phyloP scores from a whole-genome alignment of 1,140 invertebrate species.

The Lepidostoma basale region DNA sequence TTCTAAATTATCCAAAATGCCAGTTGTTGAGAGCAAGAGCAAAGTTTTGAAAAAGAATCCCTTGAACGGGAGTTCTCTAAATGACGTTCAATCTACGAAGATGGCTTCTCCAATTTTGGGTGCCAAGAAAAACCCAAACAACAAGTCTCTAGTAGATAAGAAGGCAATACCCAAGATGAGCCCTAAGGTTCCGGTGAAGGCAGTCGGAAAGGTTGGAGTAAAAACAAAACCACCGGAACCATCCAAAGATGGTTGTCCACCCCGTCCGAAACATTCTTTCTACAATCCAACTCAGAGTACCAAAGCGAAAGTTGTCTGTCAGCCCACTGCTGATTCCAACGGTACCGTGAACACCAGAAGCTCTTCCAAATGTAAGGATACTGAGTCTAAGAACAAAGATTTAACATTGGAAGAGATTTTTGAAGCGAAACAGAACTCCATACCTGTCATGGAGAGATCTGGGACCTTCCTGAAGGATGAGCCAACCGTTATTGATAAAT shows the following conservation, averaged over 20 bases:
- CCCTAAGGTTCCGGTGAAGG: background rate
- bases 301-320: conserved; percentile 14
- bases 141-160: background rate
- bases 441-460: conserved; percentile 63
- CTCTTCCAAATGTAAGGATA: background rate
- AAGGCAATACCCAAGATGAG: background rate
- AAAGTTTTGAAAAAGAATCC: background rate
- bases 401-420: conserved; percentile 3
- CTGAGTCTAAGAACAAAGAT: background rate
- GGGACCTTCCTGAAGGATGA: conserved; percentile 77
- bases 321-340: background rate
- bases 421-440: conserved; percentile 36
- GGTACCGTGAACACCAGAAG: background rate
- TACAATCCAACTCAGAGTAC: conserved; percentile 19
- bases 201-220: background rate
- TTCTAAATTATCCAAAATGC: conserved; percentile 6
- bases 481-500: conserved; percentile 29
- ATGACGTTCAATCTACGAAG: conserved; percentile 1
- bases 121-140: background rate
- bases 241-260: background rate
- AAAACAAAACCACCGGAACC: conserved; percentile 1
- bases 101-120: background rate
- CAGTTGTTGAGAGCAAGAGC: background rate
- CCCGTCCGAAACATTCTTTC: background rate
- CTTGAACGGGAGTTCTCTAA: background rate